Evolutionary conservation across 2,888 invertebrate genomes (phyloP), one percentile per base, ranked within the genome.

Genomic region (Amphipyra berbera): DNA sequence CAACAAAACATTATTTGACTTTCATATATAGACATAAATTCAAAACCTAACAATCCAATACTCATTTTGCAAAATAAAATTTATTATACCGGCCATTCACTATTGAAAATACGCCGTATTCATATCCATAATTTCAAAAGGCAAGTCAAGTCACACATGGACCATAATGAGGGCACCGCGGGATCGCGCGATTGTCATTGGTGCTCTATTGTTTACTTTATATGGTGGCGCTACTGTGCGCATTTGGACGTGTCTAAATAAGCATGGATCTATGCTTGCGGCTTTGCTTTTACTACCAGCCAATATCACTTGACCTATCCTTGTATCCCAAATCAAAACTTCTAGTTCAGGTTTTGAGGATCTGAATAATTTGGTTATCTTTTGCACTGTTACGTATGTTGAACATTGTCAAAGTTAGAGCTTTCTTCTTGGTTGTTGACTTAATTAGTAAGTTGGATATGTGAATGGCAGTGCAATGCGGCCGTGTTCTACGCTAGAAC

Each of bases 371-470:
- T 67, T 90, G 89, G 92, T 82, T 78, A 72, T 69, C 76, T 77
- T 73, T 82, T 81, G 83, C 80, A 76, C 88, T 84, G 88, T 90
- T 93, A 93, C 93, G 94, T 94, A 94, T 94, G 93, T 93, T 89
- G 87, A 89, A 93, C 90, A 92, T 92, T 93, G 94, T 94, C 94
- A 93, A 93, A 94, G 94, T 93, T 93, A 93, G 88, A 91, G 92
- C 92, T 93, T 90, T 93, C 93, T 93, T 93, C 93, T 89, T 84
- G 85, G 83, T 84, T 88, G 91, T 85, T 92, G 94, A 94, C 94
- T 94, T 94, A 94, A 94, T 94, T 94, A 94, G 94, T 93, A 90
- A 92, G 90, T 87, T 92, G 92, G 94, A 94, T 94, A 94, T 93
- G 94, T 94, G 94, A 94, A 92, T 94, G 94, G 93, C 94, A 94